A percentile compares a stretch with the other conserved stretches of the same genome.
Conservation (phyloP, 2,888 invertebrate species). For the Ophraella communa region DNA sequence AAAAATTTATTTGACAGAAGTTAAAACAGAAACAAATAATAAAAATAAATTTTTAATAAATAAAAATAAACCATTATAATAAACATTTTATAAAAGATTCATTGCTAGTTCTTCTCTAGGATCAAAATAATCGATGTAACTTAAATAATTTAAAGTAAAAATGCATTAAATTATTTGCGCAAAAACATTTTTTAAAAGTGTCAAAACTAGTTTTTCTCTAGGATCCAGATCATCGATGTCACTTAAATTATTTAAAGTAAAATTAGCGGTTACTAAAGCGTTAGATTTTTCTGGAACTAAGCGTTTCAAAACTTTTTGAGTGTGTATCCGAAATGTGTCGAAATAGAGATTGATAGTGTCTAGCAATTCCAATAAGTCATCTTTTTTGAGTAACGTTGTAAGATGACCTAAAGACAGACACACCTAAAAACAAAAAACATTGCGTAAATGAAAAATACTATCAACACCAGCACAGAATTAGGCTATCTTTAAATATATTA, state of each 20-base stretch:
- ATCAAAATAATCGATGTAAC: too few relatives aligned
- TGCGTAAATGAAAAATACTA: background rate
- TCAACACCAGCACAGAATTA: too few relatives aligned
- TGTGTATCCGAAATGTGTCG: conserved; percentile 55
- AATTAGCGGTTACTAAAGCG: conserved; percentile 50
- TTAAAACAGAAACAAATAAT: too few relatives aligned
- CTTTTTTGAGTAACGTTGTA: conserved; percentile 64
- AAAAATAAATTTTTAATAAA: too few relatives aligned
- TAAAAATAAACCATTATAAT: too few relatives aligned
- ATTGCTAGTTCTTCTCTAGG: too few relatives aligned
- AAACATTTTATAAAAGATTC: too few relatives aligned
- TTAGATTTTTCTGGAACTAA: conserved; percentile 59
- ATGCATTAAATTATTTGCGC: conserved; percentile 12
- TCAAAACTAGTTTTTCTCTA: conserved; percentile 23
- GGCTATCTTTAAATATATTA: background rate
- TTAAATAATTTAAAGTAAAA: conserved; percentile 14
- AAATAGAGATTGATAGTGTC: conserved; percentile 62
- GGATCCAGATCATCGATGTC: conserved; percentile 9
- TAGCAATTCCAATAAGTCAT: conserved; percentile 66
- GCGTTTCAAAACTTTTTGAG: conserved; percentile 56
- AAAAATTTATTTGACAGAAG: too few relatives aligned
- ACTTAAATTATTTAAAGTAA: conserved; percentile 21
- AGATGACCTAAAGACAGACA: conserved; percentile 79
- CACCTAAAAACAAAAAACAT: conserved; percentile 63
- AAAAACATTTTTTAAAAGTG: conserved; percentile 27